Conservation (phyloP, 2,888 invertebrate species). For the Drosophila merina region DNA sequence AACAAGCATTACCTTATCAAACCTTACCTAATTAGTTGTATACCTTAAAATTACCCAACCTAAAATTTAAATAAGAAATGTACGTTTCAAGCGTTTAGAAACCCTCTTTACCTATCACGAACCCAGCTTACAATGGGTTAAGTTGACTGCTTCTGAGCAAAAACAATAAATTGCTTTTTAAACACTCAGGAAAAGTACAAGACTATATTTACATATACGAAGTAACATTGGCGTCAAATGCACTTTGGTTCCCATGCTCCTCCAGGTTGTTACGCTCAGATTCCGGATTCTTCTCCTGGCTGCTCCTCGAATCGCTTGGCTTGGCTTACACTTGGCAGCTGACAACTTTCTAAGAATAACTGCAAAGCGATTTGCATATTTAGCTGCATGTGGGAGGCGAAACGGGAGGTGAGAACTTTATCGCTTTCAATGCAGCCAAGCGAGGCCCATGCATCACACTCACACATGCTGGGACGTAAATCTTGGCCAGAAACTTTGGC, state of each 20-base stretch:
- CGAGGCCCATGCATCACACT: constrained; percentile 43
- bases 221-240: constrained; percentile 48
- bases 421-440: constrained; percentile 64
- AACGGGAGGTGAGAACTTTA: constrained; percentile 57
- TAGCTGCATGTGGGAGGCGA: constrained; percentile 32
- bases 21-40: not conserved
- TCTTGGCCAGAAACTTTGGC: constrained; percentile 70
- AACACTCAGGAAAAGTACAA: constrained; percentile 72
- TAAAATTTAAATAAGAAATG: not conserved
- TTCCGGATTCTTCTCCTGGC: constrained; percentile 32
- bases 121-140: constrained; percentile 8
- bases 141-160: constrained; percentile 39
- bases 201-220: constrained; percentile 13
- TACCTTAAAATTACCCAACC: not conserved
- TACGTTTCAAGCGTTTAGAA: not conserved
- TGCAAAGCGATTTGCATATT: constrained; percentile 78
- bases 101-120: not conserved
- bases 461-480: constrained; percentile 57
- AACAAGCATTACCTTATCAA: not conserved
- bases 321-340: constrained; percentile 55
- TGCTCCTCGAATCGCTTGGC: constrained; percentile 49
- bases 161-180: constrained; percentile 78
- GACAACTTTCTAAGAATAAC: constrained; percentile 77
- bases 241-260: constrained; percentile 27
- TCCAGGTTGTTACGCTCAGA: constrained; percentile 19